Evolutionary conservation across 37 sponge, comb jelly and placozoan species (phyloP).

Genomic region (Oscarella lobularis): DNA sequence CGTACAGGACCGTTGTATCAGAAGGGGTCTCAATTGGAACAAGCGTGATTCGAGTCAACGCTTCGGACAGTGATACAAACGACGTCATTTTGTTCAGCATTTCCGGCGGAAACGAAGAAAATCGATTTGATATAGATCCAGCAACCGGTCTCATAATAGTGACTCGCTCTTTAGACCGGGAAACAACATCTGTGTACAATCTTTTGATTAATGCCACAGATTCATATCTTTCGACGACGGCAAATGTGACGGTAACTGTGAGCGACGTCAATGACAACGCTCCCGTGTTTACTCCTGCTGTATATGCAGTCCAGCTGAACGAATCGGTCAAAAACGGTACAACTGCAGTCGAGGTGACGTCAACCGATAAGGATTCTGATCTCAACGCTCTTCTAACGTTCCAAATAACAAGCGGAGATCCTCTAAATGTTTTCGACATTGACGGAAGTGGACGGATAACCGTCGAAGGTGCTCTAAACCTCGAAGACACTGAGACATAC

Average conservation of each 20-base stretch:
- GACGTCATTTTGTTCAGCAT: not conserved
- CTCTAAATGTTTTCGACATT: slow-evolving; percentile 16
- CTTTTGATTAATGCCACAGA: not conserved
- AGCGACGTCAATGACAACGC: not conserved
- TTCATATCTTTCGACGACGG: not conserved
- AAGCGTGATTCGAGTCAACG: slow-evolving; percentile 18
- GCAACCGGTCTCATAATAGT: not conserved
- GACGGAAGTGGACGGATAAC: not conserved
- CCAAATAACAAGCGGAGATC: slow-evolving; percentile 1
- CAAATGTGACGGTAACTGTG: not conserved
- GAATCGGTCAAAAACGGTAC: slow-evolving; percentile 1
- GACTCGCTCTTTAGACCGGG: not conserved
- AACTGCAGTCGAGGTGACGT: not conserved
- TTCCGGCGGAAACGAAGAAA: not conserved
- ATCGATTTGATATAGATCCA: not conserved
- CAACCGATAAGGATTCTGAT: not conserved
- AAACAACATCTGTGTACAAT: not conserved
- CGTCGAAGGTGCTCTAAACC: slow-evolving; percentile 20
- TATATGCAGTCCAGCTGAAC: slow-evolving; percentile 20
- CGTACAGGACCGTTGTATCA: slow-evolving; percentile 6
- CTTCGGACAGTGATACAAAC: slow-evolving; percentile 5
- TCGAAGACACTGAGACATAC: slow-evolving; percentile 6
- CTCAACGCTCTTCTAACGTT: not conserved
- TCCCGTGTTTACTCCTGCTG: not conserved
- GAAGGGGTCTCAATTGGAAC: slow-evolving; percentile 18